Evolutionary conservation across 2,113 vertebrate species (phyloP), one percentile per base, ranked within the genome.

Genomic region (Collichthys lucidus): DNA sequence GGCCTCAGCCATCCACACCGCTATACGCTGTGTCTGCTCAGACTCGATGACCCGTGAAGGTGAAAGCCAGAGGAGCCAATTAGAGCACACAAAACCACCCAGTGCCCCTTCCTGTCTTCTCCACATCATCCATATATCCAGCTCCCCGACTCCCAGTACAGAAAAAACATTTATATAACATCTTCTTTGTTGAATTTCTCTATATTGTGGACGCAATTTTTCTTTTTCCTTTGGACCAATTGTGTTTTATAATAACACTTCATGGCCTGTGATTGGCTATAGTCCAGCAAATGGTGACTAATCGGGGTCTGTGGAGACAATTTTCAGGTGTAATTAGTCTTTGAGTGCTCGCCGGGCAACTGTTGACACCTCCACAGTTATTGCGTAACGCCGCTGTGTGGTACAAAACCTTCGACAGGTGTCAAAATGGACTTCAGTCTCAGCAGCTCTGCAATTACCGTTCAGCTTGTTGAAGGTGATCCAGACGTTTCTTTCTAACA

Each of bases 31-130:
- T 59, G 47, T 80, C 79, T 68, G 69, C 84, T 85, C 80, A 19
- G 69, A 56, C 74, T 82, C 75, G 14, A 47, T 76, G 82, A 89
- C 68, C 87, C 62, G 86, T 91, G 91, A 91, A 91, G 89, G 88
- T 91, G 78, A 90, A 84, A 88, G 79, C 82, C 85, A 80, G 74
- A 91, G 84, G 83, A 91, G 79, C 83, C 90, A 90, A 93, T 94
- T 92, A 91, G 73, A 88, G 87, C 60, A 3, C 50, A 78, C 57
- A 65, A 66, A 89, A 75, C 42, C 55, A 47, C 69, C 56, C 61
- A 67, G 57, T 19, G 56, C 35, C 42, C 17, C 16, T 61, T 63
- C 73, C 42, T 70, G 60, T 56, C 49, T 22, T 26, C 31, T 55
- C 4, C 49, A 22, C 61, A 31, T 19, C 55, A 4, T 10, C 79